Percentiles rank a stretch among this genome's conserved stretches.
These are phyloP conservation scores for Malacoctenus gilli DNA, from an alignment of 2,797 vertebrate species.

Conservation along the genomic window DNA sequence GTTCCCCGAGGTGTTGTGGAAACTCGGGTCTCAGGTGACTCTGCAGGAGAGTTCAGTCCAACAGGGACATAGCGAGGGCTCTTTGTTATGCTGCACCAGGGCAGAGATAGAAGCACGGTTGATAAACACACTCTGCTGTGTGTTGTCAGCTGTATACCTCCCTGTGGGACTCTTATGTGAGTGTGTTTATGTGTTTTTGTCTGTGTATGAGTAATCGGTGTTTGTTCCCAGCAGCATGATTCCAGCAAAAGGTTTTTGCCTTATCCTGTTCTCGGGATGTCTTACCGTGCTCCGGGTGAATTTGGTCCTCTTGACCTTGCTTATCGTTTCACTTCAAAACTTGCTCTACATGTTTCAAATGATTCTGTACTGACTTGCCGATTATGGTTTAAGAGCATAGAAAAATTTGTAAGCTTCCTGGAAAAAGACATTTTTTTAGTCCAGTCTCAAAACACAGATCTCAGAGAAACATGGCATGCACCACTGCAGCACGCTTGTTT, in stretches of 20 bases:
- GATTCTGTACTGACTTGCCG: no score
- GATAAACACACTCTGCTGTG: slow-evolving; percentile 41
- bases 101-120: slow-evolving; percentile 13
- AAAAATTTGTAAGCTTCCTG: no score
- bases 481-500: no score
- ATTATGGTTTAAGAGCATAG: no score
- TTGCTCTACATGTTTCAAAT: slow-evolving; percentile 65
- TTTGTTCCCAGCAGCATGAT: slow-evolving; percentile 53
- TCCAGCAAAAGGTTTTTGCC: slow-evolving; percentile 30
- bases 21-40: slow-evolving; percentile 57
- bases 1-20: slow-evolving; percentile 48
- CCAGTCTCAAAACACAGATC: no score
- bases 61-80: slow-evolving; percentile 21
- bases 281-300: slow-evolving; percentile 44
- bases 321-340: slow-evolving; percentile 71
- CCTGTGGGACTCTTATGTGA: slow-evolving; percentile 55
- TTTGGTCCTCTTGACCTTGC: slow-evolving; percentile 56
- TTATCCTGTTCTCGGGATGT: no score
- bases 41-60: slow-evolving; percentile 27
- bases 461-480: no score
- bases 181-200: slow-evolving; percentile 47
- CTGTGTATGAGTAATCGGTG: slow-evolving; percentile 48
- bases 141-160: slow-evolving; percentile 48
- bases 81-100: slow-evolving; percentile 27
- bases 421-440: no score